Conservation (phyloP, 2,888 invertebrate species). For the Chymomyza fuscimana region DNA sequence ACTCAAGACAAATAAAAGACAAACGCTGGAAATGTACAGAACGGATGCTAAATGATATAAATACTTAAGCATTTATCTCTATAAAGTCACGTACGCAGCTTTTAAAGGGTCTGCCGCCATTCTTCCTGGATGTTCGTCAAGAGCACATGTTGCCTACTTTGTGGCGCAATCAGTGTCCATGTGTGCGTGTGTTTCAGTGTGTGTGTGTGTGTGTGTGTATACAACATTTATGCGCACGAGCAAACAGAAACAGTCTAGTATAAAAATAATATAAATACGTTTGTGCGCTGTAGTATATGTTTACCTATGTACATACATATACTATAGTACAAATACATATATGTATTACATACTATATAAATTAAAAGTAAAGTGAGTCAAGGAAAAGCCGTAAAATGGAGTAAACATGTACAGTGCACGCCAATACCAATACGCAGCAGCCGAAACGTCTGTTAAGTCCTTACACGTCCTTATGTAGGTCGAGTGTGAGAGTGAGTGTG, state of each 20-base stretch:
- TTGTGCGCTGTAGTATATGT: neutral
- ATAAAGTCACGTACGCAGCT: conserved; percentile 15
- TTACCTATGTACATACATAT: neutral
- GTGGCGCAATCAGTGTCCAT: neutral
- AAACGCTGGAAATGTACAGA: neutral
- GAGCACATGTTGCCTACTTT: conserved; percentile 1
- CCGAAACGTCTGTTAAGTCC: neutral
- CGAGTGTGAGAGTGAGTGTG: neutral
- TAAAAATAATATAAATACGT: neutral
- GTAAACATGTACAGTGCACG: neutral
- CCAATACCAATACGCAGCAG: neutral
- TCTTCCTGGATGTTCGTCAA: neutral
- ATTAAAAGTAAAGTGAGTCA: neutral
- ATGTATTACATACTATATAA: neutral
- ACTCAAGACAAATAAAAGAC: neutral
- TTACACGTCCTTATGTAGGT: neutral
- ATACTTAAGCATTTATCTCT: conserved; percentile 35
- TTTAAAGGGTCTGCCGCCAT: neutral
- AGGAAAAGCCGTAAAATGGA: neutral
- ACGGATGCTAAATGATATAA: conserved; percentile 40
- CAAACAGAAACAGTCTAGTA: neutral
- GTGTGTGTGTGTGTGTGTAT: neutral
- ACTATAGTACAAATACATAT: neutral
- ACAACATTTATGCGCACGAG: conserved; percentile 2
- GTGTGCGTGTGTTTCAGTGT: neutral